These are phyloP conservation scores for Pentalonia nigronervosa DNA, from an alignment of 1,140 invertebrate species.

Conservation along the genomic window DNA sequence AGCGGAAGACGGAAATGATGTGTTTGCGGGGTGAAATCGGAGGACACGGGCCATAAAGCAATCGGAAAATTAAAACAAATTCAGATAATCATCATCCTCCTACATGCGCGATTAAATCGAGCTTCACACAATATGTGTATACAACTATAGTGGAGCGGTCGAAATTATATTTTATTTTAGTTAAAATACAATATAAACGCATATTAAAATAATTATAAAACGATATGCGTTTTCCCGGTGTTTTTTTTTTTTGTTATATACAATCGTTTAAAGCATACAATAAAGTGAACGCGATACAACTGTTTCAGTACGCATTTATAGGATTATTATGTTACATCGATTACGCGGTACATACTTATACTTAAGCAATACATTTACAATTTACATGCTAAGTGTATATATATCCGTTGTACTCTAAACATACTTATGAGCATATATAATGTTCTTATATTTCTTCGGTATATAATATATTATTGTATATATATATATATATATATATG, in stretches of 20 bases:
- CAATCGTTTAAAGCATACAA: not conserved
- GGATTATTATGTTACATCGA: not conserved
- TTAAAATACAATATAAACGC: not conserved
- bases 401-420: not conserved
- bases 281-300: not conserved
- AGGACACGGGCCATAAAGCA: not conserved
- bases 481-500: not conserved
- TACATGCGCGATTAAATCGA: not conserved
- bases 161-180: not conserved
- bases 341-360: not conserved
- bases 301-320: not conserved
- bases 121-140: no score
- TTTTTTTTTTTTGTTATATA: not conserved
- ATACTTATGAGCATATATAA: not conserved
- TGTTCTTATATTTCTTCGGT: not conserved
- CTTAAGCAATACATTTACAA: not conserved
- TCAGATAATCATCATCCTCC: no score
- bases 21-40: not conserved
- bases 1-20: not conserved
- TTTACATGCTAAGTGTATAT: not conserved
- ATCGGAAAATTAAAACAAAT: not conserved
- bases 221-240: not conserved
- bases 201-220: not conserved
- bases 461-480: not conserved
- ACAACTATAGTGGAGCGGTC: not conserved